Evolutionary conservation across 2,113 vertebrate genomes (phyloP).

Genomic region (Osmerus eperlanus): DNA sequence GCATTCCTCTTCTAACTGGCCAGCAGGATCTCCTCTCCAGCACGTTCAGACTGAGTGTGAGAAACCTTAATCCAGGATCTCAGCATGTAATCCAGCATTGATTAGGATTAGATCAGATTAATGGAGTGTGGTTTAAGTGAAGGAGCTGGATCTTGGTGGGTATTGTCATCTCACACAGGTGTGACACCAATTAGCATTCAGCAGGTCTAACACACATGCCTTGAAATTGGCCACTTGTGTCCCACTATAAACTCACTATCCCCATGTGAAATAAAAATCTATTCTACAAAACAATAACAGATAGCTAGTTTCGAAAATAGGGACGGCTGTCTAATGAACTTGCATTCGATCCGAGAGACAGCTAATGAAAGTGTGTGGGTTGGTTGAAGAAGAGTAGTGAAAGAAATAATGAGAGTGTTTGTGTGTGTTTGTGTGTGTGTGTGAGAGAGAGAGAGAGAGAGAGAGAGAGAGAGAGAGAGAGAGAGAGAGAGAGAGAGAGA

Average conservation of each 20-base stretch:
- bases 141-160: conserved; percentile 46
- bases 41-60: conserved; percentile 40
- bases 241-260: background rate
- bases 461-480: conserved; percentile 17
- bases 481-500: conserved; percentile 7
- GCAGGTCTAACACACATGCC: background rate
- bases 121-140: conserved; percentile 39
- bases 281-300: background rate
- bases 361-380: too few species aligned
- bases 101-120: conserved; percentile 66
- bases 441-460: background rate
- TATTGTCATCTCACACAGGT: conserved; percentile 50
- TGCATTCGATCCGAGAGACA: too few species aligned
- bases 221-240: background rate
- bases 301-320: too few species aligned
- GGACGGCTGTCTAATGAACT: too few species aligned
- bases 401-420: too few species aligned
- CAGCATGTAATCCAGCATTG: conserved; percentile 57
- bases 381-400: too few species aligned
- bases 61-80: conserved; percentile 62
- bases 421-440: background rate
- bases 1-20: conserved; percentile 46
- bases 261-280: background rate
- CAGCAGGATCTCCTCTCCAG: conserved; percentile 25
- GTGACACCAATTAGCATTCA: conserved; percentile 16